Base-by-base conservation (phyloP, 2,888 invertebrate species). In the Beris morrisii region DNA sequence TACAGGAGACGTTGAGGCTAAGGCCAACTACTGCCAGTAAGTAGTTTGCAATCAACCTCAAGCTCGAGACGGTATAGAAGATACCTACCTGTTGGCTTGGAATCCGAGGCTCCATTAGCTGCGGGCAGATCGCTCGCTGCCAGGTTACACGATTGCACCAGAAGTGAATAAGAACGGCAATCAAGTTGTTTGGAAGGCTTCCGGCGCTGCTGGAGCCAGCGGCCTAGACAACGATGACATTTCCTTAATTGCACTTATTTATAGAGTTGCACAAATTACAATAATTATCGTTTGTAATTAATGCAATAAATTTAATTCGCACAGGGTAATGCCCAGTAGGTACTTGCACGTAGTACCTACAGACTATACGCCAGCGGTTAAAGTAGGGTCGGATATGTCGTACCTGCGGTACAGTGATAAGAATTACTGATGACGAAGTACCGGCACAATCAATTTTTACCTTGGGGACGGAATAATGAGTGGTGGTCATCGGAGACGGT, bases 171-270 rank as follows among this genome's bases (percentile, higher is more conserved):
- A 56, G 38, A 13, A 38, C 38, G 43, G 38, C 43, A n/a, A 56
- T 56, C 55, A 56, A 56, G 55, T 43, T 56, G 38, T 38, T 56
- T 13, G 15, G 43, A 56, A 56, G 22, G 55, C 55, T 56, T 56
- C 55, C 55, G 55, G 55, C 55, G 55, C 55, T 56, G 13, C 43
- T 38, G 15, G 55, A 12, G 55, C 55, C 43, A 55, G 15, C 38
- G 15, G 13, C 38, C 55, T 56, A 46, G 46, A 22, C 38, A 12
- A 31, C 38, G 61, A 61, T 61, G 61, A 61, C 61, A 61, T 61
- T 61, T 61, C 38, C 61, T 61, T 52, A 61, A 61, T 61, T 61
- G 61, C 52, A 50, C 38, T 61, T 61, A 61, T 61, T 61, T 61
- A 61, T 61, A 61, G 61, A 61, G 50, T 31, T 61, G 43, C 52